phyloP scores from a whole-genome alignment of 2,888 invertebrate species.

The Cylloceria caligata region DNA sequence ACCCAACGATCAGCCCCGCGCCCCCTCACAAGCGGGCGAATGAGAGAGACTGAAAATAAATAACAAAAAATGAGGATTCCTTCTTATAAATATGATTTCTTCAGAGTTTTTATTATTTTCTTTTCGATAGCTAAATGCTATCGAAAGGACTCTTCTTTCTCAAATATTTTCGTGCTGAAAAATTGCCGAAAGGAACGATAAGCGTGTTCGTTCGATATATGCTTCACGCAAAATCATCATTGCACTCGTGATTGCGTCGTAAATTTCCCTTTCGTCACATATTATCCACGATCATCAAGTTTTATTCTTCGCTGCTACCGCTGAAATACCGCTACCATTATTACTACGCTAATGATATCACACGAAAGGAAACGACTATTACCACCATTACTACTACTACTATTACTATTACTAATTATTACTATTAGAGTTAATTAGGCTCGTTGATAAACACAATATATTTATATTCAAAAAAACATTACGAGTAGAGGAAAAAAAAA shows the following conservation, averaged over 20 bases:
- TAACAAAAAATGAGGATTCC: conserved; percentile 52
- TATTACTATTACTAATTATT: conserved; percentile 73
- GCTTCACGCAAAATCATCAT: conserved; percentile 46
- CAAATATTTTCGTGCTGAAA: conserved; percentile 16
- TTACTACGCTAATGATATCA: conserved; percentile 68
- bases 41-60: conserved; percentile 59
- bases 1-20: conserved; percentile 1
- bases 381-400: conserved; percentile 60
- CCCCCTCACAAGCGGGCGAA: conserved; percentile 29
- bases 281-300: conserved; percentile 24
- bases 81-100: conserved; percentile 34
- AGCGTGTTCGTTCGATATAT: conserved; percentile 1
- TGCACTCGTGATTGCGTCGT: conserved; percentile 7
- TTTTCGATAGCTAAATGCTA: conserved; percentile 29
- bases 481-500: conserved; percentile 48
- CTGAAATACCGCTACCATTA: conserved; percentile 71
- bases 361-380: conserved; percentile 51
- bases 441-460: conserved; percentile 76
- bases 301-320: conserved; percentile 68
- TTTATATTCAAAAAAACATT: conserved; percentile 77
- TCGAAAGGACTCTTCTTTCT: conserved; percentile 26
- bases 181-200: not conserved
- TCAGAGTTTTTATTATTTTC: conserved; percentile 23
- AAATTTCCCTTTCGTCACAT: not conserved
- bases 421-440: conserved; percentile 75